phyloP scores from a whole-genome alignment of 2,797 vertebrate species.

The Silurus aristotelis region DNA sequence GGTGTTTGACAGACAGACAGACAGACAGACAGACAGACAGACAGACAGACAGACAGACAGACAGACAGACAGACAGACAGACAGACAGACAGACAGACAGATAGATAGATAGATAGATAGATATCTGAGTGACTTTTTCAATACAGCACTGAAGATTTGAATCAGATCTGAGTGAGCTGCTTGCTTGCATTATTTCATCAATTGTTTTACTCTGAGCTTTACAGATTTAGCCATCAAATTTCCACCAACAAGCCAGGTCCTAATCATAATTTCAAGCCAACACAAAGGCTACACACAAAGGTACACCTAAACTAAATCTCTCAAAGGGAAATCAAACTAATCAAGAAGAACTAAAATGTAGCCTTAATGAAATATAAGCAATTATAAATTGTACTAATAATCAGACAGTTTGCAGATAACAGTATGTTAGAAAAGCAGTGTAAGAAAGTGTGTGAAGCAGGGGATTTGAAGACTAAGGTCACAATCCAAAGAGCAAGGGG shows the following conservation, averaged over 20 bases:
- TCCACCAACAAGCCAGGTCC: not conserved
- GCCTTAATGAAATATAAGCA: not conserved
- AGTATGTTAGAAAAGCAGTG: conserved; percentile 12
- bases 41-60: too few relatives aligned
- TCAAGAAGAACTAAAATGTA: not conserved
- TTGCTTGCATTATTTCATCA: not conserved
- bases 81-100: too few relatives aligned
- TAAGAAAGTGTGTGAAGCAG: conserved; percentile 12
- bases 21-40: too few relatives aligned
- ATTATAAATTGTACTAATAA: not conserved
- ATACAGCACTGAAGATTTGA: not conserved
- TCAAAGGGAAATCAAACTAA: not conserved
- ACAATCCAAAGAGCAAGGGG: conserved; percentile 55
- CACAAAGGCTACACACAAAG: not conserved
- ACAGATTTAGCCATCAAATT: not conserved
- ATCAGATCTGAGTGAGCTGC: not conserved
- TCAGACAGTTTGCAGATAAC: not conserved
- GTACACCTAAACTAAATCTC: not conserved
- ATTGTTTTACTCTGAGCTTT: not conserved
- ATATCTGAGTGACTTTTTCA: too few relatives aligned
- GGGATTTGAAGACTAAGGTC: conserved; percentile 50
- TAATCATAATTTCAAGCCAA: not conserved
- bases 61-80: too few relatives aligned
- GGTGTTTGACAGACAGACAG: not conserved
- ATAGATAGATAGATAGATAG: too few relatives aligned